Base-by-base conservation (phyloP, 2,113 vertebrate species). In the Lophochroa leadbeateri region DNA sequence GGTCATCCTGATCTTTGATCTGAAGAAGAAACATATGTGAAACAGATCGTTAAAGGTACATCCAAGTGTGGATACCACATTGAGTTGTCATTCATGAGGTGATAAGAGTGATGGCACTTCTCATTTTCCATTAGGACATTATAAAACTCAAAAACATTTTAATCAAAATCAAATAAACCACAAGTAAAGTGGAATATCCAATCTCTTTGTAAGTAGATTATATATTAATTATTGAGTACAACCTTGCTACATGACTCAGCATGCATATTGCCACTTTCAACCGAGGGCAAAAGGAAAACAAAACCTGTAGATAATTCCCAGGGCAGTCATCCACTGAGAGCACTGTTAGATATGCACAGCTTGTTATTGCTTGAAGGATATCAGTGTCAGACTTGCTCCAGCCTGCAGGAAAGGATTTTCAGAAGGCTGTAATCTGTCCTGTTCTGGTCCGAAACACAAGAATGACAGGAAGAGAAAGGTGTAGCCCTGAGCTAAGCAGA, bases 311-410 rank as follows among this genome's bases (percentile, higher is more conserved):
- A 46, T 92, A 80, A 96, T 80, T 96, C 94, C 87, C 93, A 83
- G 82, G 58, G 92, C 92, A 93, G 78, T 27, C 82, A 82, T 88
- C 79, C 75, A 29, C 75, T 13, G 92, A 76, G 87, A 91, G 16
- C 84, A 58, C 82, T 5, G 49, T 90, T 92, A 93, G 90, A 74
- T 82, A 93, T 92, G 79, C 82, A 77, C 52, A 96, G 55, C 82
- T 89, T 78, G 11, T 95, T 96, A 83, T 86, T 96, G 90, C 85
- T 94, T 94, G 92, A 96, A 95, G 93, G 88, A 90, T 91, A 92
- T 79, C 4, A 0, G 93, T 91, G 88, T 96, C 87, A 94, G 90
- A 46, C 81, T 84, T 78, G 74, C 86, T 90, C 52, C 80, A 89
- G 69, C 65, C 82, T 86, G 76, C 24, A 76, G 69, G 67, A 88